Evolutionary conservation across 1,140 invertebrate genomes (phyloP).

Genomic region (Bursaphelenchus mucronatus): DNA sequence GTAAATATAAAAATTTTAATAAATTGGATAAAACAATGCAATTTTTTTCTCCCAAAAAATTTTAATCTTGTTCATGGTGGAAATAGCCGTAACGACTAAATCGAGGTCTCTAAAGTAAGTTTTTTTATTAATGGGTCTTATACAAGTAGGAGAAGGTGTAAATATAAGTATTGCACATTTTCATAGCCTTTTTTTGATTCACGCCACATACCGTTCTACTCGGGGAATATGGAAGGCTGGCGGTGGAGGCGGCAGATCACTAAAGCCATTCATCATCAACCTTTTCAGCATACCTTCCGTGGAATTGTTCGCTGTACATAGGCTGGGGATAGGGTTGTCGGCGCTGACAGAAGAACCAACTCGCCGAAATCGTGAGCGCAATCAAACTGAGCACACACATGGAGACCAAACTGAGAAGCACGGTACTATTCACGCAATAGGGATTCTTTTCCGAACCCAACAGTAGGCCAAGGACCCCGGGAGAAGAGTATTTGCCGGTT

Average conservation of each 20-base stretch:
- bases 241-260: slow-evolving; percentile 9
- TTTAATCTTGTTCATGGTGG: too few relatives aligned
- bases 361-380: slow-evolving; percentile 17
- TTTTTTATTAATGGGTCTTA: slow-evolving; percentile 3
- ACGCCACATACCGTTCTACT: slow-evolving; percentile 9
- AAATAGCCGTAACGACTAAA: too few relatives aligned
- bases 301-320: background rate
- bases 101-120: too few relatives aligned
- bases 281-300: background rate
- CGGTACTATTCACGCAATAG: slow-evolving; percentile 28
- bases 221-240: slow-evolving; percentile 28
- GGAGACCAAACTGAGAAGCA: slow-evolving; percentile 19
- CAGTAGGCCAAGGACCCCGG: background rate
- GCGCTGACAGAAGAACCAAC: slow-evolving; percentile 15
- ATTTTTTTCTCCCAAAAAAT: too few relatives aligned
- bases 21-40: too few relatives aligned
- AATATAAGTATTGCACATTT: background rate
- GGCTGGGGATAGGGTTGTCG: background rate
- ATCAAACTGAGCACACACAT: slow-evolving; percentile 21
- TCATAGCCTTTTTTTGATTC: too few relatives aligned
- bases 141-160: background rate
- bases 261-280: background rate
- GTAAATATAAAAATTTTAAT: too few relatives aligned
- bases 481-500: background rate
- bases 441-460: background rate